Conservation (phyloP, 2,888 invertebrate species). For the Perizoma flavofasciatum region DNA sequence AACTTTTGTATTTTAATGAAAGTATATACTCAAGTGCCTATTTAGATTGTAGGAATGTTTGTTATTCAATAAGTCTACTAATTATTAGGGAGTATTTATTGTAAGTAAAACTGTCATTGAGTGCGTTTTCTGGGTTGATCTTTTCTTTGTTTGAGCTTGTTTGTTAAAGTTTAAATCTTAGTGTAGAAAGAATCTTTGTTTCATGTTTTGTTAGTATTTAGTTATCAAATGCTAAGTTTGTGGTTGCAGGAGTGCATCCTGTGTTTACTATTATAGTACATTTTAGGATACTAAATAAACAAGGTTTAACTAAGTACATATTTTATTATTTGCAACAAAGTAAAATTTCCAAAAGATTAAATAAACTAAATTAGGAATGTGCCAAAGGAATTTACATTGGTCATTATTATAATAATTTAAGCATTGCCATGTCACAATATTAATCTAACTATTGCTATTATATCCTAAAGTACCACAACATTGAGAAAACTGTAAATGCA, state of each 20-base stretch:
- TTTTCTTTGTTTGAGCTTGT: not conserved
- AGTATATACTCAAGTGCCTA: slow-evolving; percentile 17
- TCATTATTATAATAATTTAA: slow-evolving; percentile 11
- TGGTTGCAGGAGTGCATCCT: slow-evolving; percentile 14
- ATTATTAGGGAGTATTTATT: not conserved
- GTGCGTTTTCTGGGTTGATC: not conserved
- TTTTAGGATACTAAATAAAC: slow-evolving; percentile 20
- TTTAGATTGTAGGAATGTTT: slow-evolving; percentile 17
- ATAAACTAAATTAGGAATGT: slow-evolving; percentile 35
- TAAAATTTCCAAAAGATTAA: slow-evolving; percentile 32
- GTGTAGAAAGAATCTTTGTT: slow-evolving; percentile 7
- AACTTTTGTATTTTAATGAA: slow-evolving; percentile 18
- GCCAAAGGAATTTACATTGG: slow-evolving; percentile 26
- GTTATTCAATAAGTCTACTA: slow-evolving; percentile 14
- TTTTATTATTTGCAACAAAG: slow-evolving; percentile 31
- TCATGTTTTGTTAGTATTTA: slow-evolving; percentile 13
- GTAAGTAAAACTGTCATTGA: not conserved
- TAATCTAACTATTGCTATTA: no score
- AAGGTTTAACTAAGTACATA: slow-evolving; percentile 24
- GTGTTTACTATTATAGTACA: slow-evolving; percentile 6
- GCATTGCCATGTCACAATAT: no score
- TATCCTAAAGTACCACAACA: no score
- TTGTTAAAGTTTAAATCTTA: slow-evolving; percentile 7
- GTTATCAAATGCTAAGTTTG: slow-evolving; percentile 15
- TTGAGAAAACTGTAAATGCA: no score